A percentile compares a stretch with the other conserved stretches of the same genome.
Conservation (phyloP, 2,113 vertebrate species). For the Myotis lucifugus region DNA sequence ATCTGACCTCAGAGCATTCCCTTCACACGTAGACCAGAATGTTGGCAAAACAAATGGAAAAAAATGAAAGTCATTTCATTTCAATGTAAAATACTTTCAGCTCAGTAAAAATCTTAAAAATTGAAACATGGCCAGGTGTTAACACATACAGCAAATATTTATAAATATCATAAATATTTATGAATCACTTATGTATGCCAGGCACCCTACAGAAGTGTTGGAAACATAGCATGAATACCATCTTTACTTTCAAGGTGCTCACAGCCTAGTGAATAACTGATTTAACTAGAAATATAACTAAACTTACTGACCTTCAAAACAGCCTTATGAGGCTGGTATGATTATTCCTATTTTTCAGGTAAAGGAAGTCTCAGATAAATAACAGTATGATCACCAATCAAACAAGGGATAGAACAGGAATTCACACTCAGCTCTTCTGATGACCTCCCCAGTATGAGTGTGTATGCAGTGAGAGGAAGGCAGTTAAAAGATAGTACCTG, state of each 20-base stretch:
- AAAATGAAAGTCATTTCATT: conserved; percentile 7
- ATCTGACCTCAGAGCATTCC: not conserved
- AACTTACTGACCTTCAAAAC: not conserved
- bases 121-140: not conserved
- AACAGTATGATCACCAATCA: not conserved
- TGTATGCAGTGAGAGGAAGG: not conserved
- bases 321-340: not conserved
- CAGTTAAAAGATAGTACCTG: not conserved
- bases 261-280: not conserved
- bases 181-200: not conserved
- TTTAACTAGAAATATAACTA: not conserved
- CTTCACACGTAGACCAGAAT: not conserved
- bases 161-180: conserved; percentile 36
- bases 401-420: not conserved
- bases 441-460: not conserved
- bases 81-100: not conserved
- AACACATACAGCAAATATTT: not conserved
- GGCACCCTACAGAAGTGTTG: not conserved
- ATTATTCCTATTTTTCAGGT: not conserved
- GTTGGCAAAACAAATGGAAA: not conserved
- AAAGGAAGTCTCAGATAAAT: conserved; percentile 15
- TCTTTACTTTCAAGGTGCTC: not conserved
- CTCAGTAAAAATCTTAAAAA: not conserved
- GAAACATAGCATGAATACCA: not conserved
- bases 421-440: not conserved